These are phyloP conservation scores for Crotalus helleri DNA, from an alignment of 2,113 vertebrate genomes.

Conservation along the genomic window DNA sequence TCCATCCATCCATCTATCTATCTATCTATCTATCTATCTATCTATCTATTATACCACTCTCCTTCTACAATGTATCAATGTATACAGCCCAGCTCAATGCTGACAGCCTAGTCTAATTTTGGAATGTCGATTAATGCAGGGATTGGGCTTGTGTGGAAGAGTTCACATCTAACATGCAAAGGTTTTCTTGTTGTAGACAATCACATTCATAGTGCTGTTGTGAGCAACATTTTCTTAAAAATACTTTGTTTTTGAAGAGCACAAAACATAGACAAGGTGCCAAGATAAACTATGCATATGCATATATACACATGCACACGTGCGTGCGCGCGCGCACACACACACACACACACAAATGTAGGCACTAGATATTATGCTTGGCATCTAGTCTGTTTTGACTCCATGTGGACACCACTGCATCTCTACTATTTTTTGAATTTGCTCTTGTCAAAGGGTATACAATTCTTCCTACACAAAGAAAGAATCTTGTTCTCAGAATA, in stretches of 20 bases:
- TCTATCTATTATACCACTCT: neutral
- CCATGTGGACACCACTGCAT: neutral
- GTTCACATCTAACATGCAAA: neutral
- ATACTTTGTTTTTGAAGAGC: neutral
- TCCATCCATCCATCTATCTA: too few species aligned
- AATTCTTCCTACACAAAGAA: neutral
- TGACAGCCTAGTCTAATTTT: neutral
- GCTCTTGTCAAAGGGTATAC: neutral
- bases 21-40: too few species aligned
- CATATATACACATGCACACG: neutral
- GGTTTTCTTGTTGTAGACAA: neutral
- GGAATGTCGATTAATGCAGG: neutral
- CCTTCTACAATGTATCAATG: neutral
- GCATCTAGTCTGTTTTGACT: neutral
- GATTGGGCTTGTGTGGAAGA: neutral
- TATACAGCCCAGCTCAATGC: neutral
- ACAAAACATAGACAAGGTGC: neutral
- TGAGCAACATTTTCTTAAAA: neutral
- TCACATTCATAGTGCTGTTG: neutral
- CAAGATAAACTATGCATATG: neutral
- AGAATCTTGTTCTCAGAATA: neutral
- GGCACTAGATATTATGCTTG: neutral
- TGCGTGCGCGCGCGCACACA: rapidly evolving
- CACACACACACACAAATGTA: neutral
- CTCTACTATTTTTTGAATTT: neutral